Percentiles rank a stretch among this genome's conserved stretches.
Conservation (phyloP, 2,113 vertebrate species). For the Noturus placidus region DNA sequence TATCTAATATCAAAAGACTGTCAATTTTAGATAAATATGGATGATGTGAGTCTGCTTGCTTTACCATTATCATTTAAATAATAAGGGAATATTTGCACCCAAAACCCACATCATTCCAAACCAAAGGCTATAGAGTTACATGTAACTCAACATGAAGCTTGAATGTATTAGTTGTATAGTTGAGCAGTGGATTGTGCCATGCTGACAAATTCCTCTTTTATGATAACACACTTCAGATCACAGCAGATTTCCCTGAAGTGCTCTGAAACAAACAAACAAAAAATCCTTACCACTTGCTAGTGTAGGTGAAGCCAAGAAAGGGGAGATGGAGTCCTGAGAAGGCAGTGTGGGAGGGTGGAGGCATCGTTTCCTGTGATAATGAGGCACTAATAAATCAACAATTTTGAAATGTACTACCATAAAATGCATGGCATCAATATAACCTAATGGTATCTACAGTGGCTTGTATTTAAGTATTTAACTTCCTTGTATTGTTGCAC, state of each 20-base stretch:
- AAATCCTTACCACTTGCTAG: conserved; percentile 91
- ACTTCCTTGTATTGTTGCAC: background rate
- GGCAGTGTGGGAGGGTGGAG: conserved; percentile 91
- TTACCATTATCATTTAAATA: background rate
- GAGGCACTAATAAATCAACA: background rate
- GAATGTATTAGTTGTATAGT: background rate
- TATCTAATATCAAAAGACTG: conserved; percentile 31
- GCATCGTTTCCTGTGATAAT: conserved; percentile 88
- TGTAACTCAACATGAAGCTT: background rate
- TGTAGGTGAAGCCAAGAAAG: conserved; percentile 97
- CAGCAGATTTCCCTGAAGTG: background rate
- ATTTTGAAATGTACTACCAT: background rate
- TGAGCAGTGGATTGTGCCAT: background rate
- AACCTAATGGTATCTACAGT: background rate
- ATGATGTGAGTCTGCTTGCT: background rate
- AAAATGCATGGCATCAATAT: background rate
- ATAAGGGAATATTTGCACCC: background rate
- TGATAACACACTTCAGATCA: conserved; percentile 8
- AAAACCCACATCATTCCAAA: conserved; percentile 35
- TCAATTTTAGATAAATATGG: background rate
- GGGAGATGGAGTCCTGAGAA: conserved; percentile 98
- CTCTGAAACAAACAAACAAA: background rate
- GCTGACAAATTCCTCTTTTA: background rate
- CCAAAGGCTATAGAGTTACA: background rate
- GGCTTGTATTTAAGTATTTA: background rate